A percentile compares a stretch with the other conserved stretches of the same genome.
These are phyloP conservation scores for Peromyscus leucopus DNA, from an alignment of 2,113 vertebrate genomes.

Conservation along the genomic window DNA sequence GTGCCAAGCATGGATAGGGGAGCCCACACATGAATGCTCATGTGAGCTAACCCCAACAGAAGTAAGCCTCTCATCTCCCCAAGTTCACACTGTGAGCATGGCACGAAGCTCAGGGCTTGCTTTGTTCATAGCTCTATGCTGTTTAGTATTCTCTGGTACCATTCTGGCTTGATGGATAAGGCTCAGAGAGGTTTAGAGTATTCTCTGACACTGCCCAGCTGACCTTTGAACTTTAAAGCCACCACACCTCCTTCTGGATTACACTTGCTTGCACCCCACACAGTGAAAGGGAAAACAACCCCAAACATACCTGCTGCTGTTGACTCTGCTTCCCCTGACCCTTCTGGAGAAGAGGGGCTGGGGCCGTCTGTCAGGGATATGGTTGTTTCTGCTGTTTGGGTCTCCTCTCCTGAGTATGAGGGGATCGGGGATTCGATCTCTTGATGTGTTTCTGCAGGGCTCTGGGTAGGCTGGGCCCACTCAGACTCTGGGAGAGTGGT, in stretches of 20 bases:
- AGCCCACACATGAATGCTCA: neutral
- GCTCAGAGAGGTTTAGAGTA: slow-evolving; percentile 46
- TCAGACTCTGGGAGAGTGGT: slow-evolving; percentile 83
- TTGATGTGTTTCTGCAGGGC: slow-evolving; percentile 80
- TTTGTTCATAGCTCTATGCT: neutral
- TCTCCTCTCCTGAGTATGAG: slow-evolving; percentile 75
- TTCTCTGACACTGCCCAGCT: slow-evolving; percentile 1
- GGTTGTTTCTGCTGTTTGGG: slow-evolving; percentile 66
- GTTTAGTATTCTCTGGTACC: neutral
- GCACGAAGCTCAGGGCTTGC: neutral
- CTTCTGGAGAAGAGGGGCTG: slow-evolving; percentile 78
- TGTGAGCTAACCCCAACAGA: accelerated
- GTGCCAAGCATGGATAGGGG: neutral
- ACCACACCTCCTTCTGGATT: neutral
- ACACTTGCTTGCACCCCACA: neutral
- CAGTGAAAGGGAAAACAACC: neutral
- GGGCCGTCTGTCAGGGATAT: slow-evolving; percentile 71
- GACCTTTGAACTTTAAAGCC: neutral
- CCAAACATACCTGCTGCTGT: slow-evolving; percentile 84
- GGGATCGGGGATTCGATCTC: slow-evolving; percentile 77
- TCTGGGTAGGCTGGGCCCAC: slow-evolving; percentile 73
- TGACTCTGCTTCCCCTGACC: slow-evolving; percentile 72
- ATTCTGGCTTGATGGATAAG: neutral
- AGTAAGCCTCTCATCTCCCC: neutral
- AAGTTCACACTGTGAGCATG: neutral